These are phyloP conservation scores for Paragorgia papillata DNA, from an alignment of 92 coral and sea anemone genomes.

Conservation along the genomic window DNA sequence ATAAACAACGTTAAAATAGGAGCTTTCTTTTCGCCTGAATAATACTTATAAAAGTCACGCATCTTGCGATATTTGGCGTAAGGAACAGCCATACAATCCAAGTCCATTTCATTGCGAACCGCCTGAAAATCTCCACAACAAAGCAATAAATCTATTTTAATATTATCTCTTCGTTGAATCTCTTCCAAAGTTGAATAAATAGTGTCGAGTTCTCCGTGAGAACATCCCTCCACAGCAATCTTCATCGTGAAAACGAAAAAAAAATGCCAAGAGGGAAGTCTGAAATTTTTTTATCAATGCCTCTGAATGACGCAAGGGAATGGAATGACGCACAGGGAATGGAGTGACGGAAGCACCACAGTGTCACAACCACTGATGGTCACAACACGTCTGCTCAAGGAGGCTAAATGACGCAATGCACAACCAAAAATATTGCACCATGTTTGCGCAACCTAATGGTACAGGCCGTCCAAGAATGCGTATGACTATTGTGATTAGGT, in stretches of 20 bases:
- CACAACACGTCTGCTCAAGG: too few relatives aligned
- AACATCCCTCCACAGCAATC: constrained; percentile 95
- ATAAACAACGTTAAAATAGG: constrained; percentile 90
- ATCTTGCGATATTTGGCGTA: constrained; percentile 87
- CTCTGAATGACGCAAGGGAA: too few relatives aligned
- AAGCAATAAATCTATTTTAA: constrained; percentile 81
- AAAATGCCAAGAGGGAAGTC: too few relatives aligned
- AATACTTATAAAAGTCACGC: constrained; percentile 90
- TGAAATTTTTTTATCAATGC: too few relatives aligned
- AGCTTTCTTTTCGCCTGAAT: constrained; percentile 91
- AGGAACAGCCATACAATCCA: constrained; percentile 93
- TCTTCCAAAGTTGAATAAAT: constrained; percentile 81
- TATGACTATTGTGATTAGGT: too few relatives aligned
- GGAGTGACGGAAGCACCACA: too few relatives aligned
- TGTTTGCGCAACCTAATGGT: too few relatives aligned
- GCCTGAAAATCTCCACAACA: constrained; percentile 99
- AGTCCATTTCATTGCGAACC: constrained; percentile 78
- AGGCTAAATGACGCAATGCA: too few relatives aligned
- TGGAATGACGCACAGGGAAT: too few relatives aligned
- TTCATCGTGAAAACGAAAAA: constrained; percentile 77
- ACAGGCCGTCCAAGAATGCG: too few relatives aligned
- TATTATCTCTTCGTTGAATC: constrained; percentile 77
- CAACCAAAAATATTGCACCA: too few relatives aligned
- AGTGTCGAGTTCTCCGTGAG: constrained; percentile 93
- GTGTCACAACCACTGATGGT: too few relatives aligned